These are phyloP conservation scores for Corella eumyota DNA, from an alignment of 23 tunicate genomes.

Conservation along the genomic window DNA sequence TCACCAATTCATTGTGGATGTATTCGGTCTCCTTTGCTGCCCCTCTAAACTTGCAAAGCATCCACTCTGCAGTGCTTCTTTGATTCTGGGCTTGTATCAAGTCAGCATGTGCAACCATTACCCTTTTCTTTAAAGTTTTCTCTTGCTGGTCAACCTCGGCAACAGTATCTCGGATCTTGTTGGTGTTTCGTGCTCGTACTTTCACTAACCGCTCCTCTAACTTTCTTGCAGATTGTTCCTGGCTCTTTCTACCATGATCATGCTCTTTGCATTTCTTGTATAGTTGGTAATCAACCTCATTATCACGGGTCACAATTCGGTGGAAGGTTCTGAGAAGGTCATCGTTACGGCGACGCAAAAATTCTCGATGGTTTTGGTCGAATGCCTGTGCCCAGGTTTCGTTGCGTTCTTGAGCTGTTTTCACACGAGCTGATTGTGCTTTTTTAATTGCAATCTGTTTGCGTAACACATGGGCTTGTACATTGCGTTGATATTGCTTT, in stretches of 20 bases:
- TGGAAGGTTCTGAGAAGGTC: constrained; percentile 49
- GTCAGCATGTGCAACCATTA: constrained; percentile 40
- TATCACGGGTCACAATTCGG: constrained; percentile 63
- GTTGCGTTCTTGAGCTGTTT: constrained; percentile 27
- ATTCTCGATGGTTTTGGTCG: constrained; percentile 62
- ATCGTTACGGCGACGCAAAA: constrained; percentile 54
- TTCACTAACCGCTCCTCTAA: constrained; percentile 44
- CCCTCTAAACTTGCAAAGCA: constrained; percentile 66
- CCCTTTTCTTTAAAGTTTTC: constrained; percentile 27
- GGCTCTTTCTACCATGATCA: constrained; percentile 47
- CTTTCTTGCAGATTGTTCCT: constrained; percentile 58
- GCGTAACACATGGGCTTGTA: constrained; percentile 71
- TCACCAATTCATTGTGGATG: constrained; percentile 38
- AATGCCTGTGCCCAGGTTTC: constrained; percentile 70
- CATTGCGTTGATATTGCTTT: constrained; percentile 76
- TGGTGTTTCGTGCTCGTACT: constrained; percentile 33
- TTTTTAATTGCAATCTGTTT: constrained; percentile 48
- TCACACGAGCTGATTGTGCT: constrained; percentile 45
- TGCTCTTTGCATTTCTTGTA: constrained; percentile 64
- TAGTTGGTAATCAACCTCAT: constrained; percentile 58
- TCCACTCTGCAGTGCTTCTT: constrained; percentile 56
- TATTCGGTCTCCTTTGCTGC: constrained; percentile 72
- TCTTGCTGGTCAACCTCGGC: constrained; percentile 33
- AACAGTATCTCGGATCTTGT: constrained; percentile 36
- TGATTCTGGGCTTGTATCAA: constrained; percentile 49